These are phyloP conservation scores for Oreochromis mossambicus DNA, from an alignment of 2,797 vertebrate species.

Conservation along the genomic window DNA sequence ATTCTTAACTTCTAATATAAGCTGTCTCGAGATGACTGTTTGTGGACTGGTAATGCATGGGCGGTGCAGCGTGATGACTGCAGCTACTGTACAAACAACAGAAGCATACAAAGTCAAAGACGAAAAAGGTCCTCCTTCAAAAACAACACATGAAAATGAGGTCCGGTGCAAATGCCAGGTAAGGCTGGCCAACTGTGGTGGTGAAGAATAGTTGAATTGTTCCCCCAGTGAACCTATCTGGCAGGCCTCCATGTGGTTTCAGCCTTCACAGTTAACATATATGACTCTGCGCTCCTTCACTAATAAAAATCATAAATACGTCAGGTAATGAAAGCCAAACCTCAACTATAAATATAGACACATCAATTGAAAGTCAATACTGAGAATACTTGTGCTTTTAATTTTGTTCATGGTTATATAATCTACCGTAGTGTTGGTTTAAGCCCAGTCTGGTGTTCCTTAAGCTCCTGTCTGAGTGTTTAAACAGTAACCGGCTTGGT, in stretches of 20 bases:
- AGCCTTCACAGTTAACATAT: not conserved
- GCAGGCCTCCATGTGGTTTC: not conserved
- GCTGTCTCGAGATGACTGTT: not conserved
- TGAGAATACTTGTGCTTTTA: not conserved
- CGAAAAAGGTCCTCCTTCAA: not conserved
- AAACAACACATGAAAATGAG: not conserved
- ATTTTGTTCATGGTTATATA: not conserved
- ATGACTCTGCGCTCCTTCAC: not conserved
- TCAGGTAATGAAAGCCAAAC: not conserved
- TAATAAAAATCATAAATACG: constrained; percentile 26
- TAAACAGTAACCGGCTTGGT: constrained; percentile 36
- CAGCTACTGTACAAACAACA: not conserved
- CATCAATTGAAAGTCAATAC: constrained; percentile 14
- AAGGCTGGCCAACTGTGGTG: not conserved
- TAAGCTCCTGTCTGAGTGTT: constrained; percentile 21
- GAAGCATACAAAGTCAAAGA: not conserved
- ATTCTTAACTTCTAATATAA: not conserved
- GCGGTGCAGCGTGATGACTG: not conserved
- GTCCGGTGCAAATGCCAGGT: not conserved
- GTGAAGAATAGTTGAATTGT: not conserved
- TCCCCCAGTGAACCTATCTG: not conserved
- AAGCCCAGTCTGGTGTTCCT: constrained; percentile 10
- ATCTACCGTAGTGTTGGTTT: constrained; percentile 12
- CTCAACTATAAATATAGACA: not conserved
- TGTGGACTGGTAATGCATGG: not conserved